A percentile compares a stretch with the other conserved stretches of the same genome.
phyloP scores from a whole-genome alignment of 2,113 vertebrate species.

The Bucco capensis region DNA sequence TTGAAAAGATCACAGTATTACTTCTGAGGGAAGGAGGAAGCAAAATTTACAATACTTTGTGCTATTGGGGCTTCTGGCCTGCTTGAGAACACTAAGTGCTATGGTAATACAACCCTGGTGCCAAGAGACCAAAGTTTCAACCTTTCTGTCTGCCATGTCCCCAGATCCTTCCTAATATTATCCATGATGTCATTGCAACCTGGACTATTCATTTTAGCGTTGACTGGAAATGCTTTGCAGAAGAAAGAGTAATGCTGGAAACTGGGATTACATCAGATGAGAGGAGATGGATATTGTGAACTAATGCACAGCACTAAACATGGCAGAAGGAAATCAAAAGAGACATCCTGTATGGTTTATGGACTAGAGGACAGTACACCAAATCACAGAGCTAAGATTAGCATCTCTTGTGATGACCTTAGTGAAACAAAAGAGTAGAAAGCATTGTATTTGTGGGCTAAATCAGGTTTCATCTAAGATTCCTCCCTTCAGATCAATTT shows the following conservation, averaged over 20 bases:
- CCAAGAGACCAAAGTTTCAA: background rate
- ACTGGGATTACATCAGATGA: background rate
- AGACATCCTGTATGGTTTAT: background rate
- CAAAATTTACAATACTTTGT: background rate
- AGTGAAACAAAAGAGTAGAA: background rate
- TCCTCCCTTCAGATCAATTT: background rate
- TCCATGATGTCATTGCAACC: background rate
- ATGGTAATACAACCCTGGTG: background rate
- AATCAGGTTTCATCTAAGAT: background rate
- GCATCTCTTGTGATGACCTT: background rate
- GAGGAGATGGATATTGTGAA: background rate
- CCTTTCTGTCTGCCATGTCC: background rate
- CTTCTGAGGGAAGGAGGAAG: background rate
- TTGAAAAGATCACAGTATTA: background rate
- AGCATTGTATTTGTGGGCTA: background rate
- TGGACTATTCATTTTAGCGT: background rate
- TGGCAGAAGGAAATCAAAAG: background rate
- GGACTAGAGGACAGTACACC: background rate
- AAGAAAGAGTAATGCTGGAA: background rate
- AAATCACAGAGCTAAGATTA: background rate
- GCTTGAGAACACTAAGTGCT: background rate
- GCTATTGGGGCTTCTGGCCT: background rate
- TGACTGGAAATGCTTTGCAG: background rate
- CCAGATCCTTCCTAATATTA: background rate
- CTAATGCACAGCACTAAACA: background rate